Evolutionary conservation across 1,140 invertebrate species (phyloP).

Genomic region (Phthorimaea operculella): DNA sequence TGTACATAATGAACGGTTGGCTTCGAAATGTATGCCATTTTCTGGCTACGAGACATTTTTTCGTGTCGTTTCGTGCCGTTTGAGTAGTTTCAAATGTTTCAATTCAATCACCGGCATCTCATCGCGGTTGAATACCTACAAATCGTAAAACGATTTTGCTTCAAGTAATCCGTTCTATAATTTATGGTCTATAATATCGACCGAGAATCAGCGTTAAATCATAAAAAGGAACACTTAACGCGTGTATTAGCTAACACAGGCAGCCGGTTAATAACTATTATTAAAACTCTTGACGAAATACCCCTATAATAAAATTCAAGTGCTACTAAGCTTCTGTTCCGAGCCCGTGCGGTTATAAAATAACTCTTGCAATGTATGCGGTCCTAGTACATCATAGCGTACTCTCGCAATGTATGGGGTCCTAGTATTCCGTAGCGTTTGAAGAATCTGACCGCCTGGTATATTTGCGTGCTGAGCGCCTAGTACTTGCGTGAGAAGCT

Average conservation of each 20-base stretch:
- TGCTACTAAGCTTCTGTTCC: conserved; percentile 21
- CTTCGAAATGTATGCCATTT: neutral
- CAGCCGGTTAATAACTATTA: conserved; percentile 60
- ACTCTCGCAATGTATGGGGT: neutral
- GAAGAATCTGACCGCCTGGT: neutral
- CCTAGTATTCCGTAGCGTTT: neutral
- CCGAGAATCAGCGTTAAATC: conserved; percentile 47
- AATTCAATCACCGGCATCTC: conserved; percentile 3
- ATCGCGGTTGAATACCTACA: conserved; percentile 40
- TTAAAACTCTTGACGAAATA: conserved; percentile 49
- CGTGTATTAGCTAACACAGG: conserved; percentile 45
- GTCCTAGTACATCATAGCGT: neutral
- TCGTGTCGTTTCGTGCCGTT: conserved; percentile 11
- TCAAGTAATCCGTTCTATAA: conserved; percentile 39
- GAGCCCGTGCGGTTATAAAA: neutral
- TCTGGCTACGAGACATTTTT: too few relatives aligned
- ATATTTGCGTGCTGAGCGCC: neutral
- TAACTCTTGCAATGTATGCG: neutral
- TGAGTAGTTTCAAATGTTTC: conserved; percentile 15
- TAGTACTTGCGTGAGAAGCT: conserved; percentile 1
- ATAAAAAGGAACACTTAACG: conserved; percentile 54
- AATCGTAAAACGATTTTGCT: conserved; percentile 55
- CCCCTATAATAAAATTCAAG: conserved; percentile 38
- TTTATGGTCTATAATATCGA: conserved; percentile 48
- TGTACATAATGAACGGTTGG: conserved; percentile 18